Percentiles rank a stretch among this genome's conserved stretches.
Conservation (phyloP, 2,797 vertebrate genomes). For the Remorina albescens region DNA sequence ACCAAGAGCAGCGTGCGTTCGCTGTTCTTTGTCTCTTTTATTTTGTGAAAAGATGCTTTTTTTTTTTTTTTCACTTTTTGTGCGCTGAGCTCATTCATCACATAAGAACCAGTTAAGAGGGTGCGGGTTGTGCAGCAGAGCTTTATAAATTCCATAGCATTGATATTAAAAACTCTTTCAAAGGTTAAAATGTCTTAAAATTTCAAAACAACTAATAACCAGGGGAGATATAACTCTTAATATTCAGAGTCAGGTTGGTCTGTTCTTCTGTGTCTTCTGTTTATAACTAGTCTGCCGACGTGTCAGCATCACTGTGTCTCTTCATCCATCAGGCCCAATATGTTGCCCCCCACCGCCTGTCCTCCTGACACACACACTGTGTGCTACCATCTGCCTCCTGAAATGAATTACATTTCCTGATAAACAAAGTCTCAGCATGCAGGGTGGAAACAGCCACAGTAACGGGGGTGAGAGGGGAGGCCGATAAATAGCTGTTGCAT, state of each 20-base stretch:
- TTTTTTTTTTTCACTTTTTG: neutral
- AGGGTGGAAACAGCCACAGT: slow-evolving; percentile 36
- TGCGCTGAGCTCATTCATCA: slow-evolving; percentile 26
- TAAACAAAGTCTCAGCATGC: slow-evolving; percentile 39
- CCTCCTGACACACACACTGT: neutral
- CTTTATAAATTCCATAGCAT: neutral
- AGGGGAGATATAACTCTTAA: neutral
- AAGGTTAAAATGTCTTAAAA: too few species aligned
- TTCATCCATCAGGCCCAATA: slow-evolving; percentile 50
- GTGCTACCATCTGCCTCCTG: slow-evolving; percentile 36
- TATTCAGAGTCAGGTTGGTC: neutral
- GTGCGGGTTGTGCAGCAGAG: slow-evolving; percentile 10
- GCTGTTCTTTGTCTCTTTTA: neutral
- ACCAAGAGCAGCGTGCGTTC: neutral
- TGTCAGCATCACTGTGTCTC: slow-evolving; percentile 17
- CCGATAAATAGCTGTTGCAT: slow-evolving; percentile 61
- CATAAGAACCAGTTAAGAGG: slow-evolving; percentile 6
- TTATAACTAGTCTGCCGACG: neutral
- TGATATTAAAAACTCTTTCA: neutral
- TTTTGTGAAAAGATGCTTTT: neutral
- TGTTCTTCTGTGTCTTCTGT: slow-evolving; percentile 5
- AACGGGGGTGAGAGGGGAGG: slow-evolving; percentile 42
- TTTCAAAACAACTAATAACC: too few species aligned
- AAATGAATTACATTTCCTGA: slow-evolving; percentile 62
- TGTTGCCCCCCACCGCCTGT: neutral